phyloP scores from a whole-genome alignment of 2,888 invertebrate genomes.

The Drosophila mayaguana region DNA sequence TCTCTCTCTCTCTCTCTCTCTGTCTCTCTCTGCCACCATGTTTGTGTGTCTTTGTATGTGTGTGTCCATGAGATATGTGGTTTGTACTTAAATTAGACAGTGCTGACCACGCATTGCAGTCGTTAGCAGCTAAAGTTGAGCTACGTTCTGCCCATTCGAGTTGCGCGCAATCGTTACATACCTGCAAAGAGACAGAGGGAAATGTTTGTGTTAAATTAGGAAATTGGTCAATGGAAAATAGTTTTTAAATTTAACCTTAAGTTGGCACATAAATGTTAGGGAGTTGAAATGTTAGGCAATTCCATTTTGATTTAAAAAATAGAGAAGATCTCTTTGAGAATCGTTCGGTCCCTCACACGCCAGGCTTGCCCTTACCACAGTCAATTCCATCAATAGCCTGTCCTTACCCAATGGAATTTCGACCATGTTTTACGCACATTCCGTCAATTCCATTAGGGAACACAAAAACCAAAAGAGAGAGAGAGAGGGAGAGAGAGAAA shows the following conservation, averaged over 20 bases:
- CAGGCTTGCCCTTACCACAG: background rate
- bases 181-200: conserved; percentile 52
- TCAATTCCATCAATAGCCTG: conserved; percentile 18
- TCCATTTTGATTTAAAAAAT: background rate
- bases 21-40: background rate
- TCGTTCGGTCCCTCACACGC: background rate
- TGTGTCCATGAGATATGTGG: conserved; percentile 38
- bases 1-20: background rate
- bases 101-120: conserved; percentile 59
- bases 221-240: conserved; percentile 35
- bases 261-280: background rate
- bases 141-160: conserved; percentile 28
- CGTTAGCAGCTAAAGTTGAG: conserved; percentile 56
- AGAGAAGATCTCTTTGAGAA: background rate
- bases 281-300: background rate
- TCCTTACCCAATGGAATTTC: background rate
- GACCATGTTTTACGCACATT: conserved; percentile 26
- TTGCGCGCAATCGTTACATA: conserved; percentile 44
- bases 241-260: conserved; percentile 12
- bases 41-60: conserved; percentile 3
- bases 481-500: too few relatives aligned
- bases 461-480: background rate
- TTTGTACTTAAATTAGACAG: conserved; percentile 54
- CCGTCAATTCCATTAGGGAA: conserved; percentile 33
- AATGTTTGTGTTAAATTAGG: conserved; percentile 5